These are phyloP conservation scores for Gobiocypris rarus DNA, from an alignment of 2,113 vertebrate species.

Conservation along the genomic window DNA sequence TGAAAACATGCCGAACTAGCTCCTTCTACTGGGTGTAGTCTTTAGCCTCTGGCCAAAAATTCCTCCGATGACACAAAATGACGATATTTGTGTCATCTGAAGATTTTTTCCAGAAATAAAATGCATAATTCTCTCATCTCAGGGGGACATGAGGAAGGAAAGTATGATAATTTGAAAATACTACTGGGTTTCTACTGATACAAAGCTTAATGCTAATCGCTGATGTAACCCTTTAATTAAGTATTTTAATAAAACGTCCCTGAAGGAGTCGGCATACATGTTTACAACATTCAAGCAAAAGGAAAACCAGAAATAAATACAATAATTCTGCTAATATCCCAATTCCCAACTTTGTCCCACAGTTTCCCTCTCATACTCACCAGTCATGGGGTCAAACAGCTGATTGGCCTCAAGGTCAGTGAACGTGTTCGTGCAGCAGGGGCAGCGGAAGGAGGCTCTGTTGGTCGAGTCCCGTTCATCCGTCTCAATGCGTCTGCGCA, in stretches of 20 bases:
- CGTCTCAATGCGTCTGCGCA: conserved; percentile 95
- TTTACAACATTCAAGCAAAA: background rate
- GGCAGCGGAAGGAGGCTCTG: conserved; percentile 94
- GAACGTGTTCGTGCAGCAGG: conserved; percentile 92
- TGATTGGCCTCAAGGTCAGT: conserved; percentile 98
- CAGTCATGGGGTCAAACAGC: conserved; percentile 92
- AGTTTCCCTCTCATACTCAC: conserved; percentile 70
- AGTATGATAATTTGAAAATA: too few relatives aligned
- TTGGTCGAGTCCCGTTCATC: conserved; percentile 97
- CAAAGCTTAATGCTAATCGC: too few relatives aligned
- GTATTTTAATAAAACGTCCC: background rate
- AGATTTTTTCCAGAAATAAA: too few relatives aligned
- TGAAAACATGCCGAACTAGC: too few relatives aligned
- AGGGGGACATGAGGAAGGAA: too few relatives aligned
- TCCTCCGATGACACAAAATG: too few relatives aligned
- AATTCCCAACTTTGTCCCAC: background rate
- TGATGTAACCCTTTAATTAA: too few relatives aligned
- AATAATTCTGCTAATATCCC: background rate
- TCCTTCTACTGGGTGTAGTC: too few relatives aligned
- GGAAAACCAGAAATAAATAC: background rate
- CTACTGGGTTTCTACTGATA: too few relatives aligned
- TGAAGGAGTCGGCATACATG: background rate
- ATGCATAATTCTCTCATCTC: too few relatives aligned
- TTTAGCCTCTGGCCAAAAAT: too few relatives aligned
- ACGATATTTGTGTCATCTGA: too few relatives aligned